Percentiles rank a stretch among this genome's conserved stretches.
Evolutionary conservation across 2,113 vertebrate genomes (phyloP).

Genomic region (Procavia capensis): DNA sequence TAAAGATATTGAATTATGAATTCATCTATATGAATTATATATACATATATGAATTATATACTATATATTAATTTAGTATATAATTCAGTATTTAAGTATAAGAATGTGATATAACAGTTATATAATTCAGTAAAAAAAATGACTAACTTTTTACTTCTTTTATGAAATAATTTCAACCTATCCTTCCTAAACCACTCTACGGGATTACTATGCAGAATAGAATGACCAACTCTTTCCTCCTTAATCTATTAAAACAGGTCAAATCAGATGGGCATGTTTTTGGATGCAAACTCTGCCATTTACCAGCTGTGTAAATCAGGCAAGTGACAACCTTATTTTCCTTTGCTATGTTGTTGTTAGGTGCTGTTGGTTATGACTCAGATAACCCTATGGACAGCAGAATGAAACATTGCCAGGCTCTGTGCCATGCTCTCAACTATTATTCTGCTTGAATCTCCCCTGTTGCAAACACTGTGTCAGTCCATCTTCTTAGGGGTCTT

Average conservation of each 20-base stretch:
- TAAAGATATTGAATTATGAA: too few species aligned
- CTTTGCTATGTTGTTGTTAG: too few species aligned
- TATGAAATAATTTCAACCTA: background rate
- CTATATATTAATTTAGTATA: too few species aligned
- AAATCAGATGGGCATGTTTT: background rate
- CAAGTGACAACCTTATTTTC: background rate
- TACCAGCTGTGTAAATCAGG: background rate
- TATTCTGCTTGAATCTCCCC: too few species aligned
- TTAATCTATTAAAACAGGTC: background rate
- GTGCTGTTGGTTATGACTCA: too few species aligned
- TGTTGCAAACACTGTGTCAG: too few species aligned
- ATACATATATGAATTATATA: too few species aligned
- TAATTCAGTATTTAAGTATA: background rate
- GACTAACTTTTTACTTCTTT: background rate
- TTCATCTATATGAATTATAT: too few species aligned
- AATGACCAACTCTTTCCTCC: background rate
- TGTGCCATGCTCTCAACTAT: too few species aligned
- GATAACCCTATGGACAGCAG: too few species aligned
- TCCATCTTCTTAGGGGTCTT: too few species aligned
- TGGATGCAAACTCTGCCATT: background rate
- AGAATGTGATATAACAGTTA: background rate
- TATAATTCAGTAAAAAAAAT: background rate
- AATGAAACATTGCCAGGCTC: too few species aligned
- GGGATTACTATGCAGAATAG: background rate
- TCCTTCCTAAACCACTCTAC: background rate